Evolutionary conservation across 2,113 vertebrate species (phyloP).

Genomic region (Nibea albiflora): DNA sequence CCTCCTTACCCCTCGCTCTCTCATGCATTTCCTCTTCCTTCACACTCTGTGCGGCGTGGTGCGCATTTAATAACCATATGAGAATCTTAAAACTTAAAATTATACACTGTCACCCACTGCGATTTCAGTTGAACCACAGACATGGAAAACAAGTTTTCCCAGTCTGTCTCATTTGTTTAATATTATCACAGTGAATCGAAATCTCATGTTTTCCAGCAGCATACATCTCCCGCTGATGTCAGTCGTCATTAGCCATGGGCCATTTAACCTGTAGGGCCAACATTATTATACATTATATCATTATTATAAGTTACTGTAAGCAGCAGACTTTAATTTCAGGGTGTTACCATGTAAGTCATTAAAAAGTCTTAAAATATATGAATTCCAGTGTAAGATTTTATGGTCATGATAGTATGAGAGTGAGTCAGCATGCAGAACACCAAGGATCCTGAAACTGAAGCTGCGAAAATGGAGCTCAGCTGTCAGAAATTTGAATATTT

Average conservation of each 20-base stretch:
- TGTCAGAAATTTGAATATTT: neutral
- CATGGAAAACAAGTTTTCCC: neutral
- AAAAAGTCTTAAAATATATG: neutral
- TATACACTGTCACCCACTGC: neutral
- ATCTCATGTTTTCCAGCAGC: neutral
- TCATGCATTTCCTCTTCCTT: neutral
- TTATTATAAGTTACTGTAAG: neutral
- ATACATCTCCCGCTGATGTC: neutral
- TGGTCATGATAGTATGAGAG: too few species aligned
- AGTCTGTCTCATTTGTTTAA: neutral
- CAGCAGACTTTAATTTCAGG: neutral
- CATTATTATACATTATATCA: conserved; percentile 5
- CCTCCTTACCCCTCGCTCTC: neutral
- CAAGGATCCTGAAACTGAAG: neutral
- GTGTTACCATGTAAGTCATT: neutral
- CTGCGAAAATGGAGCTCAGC: neutral
- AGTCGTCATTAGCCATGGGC: neutral
- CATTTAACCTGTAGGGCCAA: neutral
- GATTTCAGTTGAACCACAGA: neutral
- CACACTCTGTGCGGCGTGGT: neutral
- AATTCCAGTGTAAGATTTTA: neutral
- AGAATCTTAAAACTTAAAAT: neutral
- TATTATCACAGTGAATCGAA: neutral
- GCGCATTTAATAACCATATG: neutral
- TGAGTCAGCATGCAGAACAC: too few species aligned